These are phyloP conservation scores for Neolamprologus brichardi DNA, from an alignment of 2,113 vertebrate species.

Conservation along the genomic window DNA sequence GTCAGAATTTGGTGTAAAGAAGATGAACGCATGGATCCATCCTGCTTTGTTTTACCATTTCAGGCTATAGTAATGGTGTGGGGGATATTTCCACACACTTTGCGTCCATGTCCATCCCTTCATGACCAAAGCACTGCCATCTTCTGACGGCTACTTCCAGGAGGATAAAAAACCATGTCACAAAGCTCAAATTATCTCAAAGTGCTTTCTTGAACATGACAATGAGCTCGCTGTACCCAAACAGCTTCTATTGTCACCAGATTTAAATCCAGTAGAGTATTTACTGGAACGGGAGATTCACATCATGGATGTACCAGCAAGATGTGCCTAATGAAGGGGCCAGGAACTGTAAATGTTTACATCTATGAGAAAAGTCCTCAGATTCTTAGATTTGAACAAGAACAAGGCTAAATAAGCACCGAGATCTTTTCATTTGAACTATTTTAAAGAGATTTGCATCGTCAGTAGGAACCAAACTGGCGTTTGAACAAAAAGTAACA, in stretches of 20 bases:
- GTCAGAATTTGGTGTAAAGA: neutral
- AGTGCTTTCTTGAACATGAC: neutral
- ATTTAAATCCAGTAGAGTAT: accelerated
- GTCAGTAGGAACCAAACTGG: neutral
- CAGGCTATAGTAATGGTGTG: accelerated
- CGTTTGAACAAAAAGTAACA: neutral
- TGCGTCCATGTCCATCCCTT: neutral
- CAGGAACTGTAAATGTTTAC: neutral
- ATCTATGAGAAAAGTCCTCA: neutral
- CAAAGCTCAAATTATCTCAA: neutral
- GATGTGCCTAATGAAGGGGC: neutral
- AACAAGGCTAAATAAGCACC: accelerated
- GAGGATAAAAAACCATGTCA: neutral
- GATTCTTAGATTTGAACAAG: neutral
- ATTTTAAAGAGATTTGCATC: neutral
- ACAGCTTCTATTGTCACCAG: neutral
- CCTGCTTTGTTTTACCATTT: accelerated
- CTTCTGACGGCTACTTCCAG: accelerated
- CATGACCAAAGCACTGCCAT: accelerated
- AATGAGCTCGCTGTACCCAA: neutral
- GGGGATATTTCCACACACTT: neutral
- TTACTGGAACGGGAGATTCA: neutral
- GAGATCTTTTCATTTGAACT: neutral
- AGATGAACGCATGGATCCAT: accelerated
- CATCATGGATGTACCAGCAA: neutral